Evolutionary conservation across 2,797 vertebrate species (phyloP).

Genomic region (Myotis vivesi): DNA sequence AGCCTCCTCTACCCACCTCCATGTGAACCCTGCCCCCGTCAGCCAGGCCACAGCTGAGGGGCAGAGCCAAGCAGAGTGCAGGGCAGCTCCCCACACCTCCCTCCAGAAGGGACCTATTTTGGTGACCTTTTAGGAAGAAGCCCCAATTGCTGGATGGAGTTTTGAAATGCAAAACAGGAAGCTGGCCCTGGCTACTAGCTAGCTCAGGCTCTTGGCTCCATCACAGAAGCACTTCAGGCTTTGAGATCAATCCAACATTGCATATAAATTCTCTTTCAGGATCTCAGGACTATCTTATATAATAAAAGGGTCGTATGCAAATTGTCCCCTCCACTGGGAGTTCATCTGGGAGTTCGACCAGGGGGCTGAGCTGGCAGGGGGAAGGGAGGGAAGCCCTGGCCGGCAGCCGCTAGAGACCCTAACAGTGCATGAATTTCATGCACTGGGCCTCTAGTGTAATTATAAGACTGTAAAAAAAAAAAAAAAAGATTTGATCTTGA

Average conservation of each 20-base stretch:
- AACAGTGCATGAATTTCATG: too few species aligned
- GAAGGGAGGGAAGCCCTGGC: too few species aligned
- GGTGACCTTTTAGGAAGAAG: not conserved
- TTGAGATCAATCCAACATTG: conserved; percentile 20
- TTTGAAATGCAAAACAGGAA: conserved; percentile 20
- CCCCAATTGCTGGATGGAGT: not conserved
- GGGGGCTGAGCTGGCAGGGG: too few species aligned
- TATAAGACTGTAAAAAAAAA: conserved; percentile 3
- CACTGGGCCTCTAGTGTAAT: not conserved
- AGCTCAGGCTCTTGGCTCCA: not conserved
- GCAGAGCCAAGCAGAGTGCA: not conserved
- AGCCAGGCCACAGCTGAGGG: not conserved
- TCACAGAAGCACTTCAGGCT: not conserved
- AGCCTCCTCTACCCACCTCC: not conserved
- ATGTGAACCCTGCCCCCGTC: not conserved
- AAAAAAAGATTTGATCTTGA: not conserved
- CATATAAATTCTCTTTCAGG: not conserved
- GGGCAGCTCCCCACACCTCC: not conserved
- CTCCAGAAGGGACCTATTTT: not conserved
- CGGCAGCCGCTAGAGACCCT: too few species aligned
- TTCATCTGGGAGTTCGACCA: too few species aligned
- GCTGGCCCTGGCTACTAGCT: not conserved
- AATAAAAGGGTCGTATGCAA: too few species aligned
- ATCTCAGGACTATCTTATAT: not conserved
- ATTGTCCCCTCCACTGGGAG: too few species aligned